These are phyloP conservation scores for Aphaenogaster rudis DNA, from an alignment of 1,140 invertebrate species.

Conservation along the genomic window DNA sequence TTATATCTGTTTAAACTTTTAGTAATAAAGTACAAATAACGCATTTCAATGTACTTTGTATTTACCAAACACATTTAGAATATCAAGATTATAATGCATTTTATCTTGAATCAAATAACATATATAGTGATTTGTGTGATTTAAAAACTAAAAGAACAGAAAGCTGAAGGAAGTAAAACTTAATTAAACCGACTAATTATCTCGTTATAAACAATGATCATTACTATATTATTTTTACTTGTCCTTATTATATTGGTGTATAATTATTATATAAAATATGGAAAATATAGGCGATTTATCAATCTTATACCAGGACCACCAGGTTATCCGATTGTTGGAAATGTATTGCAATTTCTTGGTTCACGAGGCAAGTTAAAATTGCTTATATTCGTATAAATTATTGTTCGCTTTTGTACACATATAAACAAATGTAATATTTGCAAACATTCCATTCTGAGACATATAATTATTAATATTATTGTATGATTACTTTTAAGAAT, in stretches of 20 bases:
- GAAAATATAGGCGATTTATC: neutral
- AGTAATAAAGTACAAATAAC: too few species aligned
- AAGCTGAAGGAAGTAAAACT: too few species aligned
- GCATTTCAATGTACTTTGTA: too few species aligned
- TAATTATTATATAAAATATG: neutral
- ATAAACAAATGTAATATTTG: too few species aligned
- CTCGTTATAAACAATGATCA: neutral
- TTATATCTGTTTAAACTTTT: too few species aligned
- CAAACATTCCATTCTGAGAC: too few species aligned
- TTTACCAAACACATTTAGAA: too few species aligned
- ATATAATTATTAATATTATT: too few species aligned
- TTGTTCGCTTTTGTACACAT: neutral
- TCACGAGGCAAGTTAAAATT: neutral
- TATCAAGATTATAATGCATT: too few species aligned
- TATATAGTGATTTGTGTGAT: neutral
- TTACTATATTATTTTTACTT: neutral
- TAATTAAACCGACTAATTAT: neutral
- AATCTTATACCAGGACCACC: slow-evolving; percentile 1
- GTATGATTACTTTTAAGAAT: too few species aligned
- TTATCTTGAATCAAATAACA: neutral
- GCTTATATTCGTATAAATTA: neutral
- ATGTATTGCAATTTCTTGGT: neutral
- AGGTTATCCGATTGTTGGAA: neutral
- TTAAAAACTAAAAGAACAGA: neutral
- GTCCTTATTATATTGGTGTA: neutral